These are phyloP conservation scores for Ptychochromis oligacanthus DNA, from an alignment of 2,113 vertebrate genomes.

Conservation along the genomic window DNA sequence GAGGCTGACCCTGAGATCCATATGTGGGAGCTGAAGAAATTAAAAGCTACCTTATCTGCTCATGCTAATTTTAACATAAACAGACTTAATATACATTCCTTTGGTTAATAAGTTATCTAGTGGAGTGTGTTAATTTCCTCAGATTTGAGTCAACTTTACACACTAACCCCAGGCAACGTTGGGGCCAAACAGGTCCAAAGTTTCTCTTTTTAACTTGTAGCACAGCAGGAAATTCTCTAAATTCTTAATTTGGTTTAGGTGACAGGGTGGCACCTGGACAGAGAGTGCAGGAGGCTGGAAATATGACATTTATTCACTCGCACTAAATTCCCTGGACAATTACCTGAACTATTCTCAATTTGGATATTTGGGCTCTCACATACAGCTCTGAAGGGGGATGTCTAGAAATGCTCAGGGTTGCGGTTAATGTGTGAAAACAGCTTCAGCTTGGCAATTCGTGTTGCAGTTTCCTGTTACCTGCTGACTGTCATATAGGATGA, in stretches of 20 bases:
- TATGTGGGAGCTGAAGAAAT: background rate
- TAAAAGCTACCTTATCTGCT: background rate
- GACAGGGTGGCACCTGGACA: background rate
- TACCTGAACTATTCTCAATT: background rate
- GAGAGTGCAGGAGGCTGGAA: background rate
- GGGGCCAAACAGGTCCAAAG: background rate
- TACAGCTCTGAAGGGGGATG: background rate
- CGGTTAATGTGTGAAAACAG: background rate
- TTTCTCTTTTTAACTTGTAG: background rate
- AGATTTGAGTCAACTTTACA: background rate
- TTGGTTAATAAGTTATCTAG: background rate
- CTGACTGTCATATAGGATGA: background rate
- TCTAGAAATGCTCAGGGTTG: background rate
- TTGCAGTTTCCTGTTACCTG: background rate
- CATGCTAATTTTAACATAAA: background rate
- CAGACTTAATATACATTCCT: background rate
- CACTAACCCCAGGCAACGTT: background rate
- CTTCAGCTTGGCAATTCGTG: background rate
- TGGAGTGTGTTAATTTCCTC: background rate
- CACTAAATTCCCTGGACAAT: background rate
- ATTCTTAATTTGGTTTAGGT: background rate
- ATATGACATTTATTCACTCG: background rate
- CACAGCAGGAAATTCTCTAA: background rate
- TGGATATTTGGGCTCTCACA: background rate
- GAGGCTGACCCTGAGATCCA: background rate